Conservation (phyloP, 1,140 invertebrate genomes). For the Cotesia vestalis region DNA sequence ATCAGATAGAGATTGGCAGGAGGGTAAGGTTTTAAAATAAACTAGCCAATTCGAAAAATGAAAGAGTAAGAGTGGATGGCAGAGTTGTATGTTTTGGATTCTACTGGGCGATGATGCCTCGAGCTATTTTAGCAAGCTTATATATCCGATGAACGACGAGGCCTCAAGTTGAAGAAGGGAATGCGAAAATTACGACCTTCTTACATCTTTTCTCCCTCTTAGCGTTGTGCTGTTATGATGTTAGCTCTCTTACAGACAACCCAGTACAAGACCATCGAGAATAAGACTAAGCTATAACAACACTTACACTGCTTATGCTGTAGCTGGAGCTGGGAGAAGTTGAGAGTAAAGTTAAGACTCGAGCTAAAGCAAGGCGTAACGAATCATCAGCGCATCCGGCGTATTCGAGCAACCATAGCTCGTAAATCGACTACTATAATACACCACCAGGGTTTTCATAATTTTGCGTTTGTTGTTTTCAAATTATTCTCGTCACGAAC, state of each 20-base stretch:
- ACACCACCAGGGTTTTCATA: slow-evolving; percentile 31
- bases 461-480: slow-evolving; percentile 12
- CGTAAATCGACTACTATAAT: slow-evolving; percentile 47
- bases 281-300: not conserved
- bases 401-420: slow-evolving; percentile 52
- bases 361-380: slow-evolving; percentile 45
- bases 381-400: slow-evolving; percentile 49
- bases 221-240: not conserved
- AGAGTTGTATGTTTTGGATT: no score
- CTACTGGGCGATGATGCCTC: slow-evolving; percentile 2
- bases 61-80: no score
- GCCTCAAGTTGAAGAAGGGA: slow-evolving; percentile 23
- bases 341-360: slow-evolving; percentile 1
- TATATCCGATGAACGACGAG: slow-evolving; percentile 26
- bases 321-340: no score
- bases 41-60: no score
- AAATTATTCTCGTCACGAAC: slow-evolving; percentile 16
- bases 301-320: not conserved
- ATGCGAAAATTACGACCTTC: slow-evolving; percentile 38
- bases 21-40: no score
- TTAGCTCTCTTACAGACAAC: not conserved
- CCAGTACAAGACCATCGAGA: no score
- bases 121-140: slow-evolving; percentile 2
- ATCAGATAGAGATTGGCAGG: no score
- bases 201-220: slow-evolving; percentile 15